Base-by-base conservation (phyloP, 2,797 vertebrate genomes). In the Eulemur coronatus region DNA sequence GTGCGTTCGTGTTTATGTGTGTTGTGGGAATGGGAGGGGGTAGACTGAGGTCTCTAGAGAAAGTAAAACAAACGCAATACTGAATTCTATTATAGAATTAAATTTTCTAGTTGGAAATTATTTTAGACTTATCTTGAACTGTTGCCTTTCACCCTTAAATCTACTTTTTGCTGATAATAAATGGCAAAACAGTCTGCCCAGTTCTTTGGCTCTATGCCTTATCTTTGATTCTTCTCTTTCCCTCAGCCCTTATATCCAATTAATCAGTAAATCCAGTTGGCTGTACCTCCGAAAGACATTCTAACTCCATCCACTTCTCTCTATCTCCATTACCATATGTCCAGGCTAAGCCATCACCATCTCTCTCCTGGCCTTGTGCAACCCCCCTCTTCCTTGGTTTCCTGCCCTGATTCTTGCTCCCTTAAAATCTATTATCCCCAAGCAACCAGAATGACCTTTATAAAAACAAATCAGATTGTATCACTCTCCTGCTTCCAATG, bases 21-120 rank as follows among this genome's bases (percentile, higher is more conserved):
- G 18, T 35, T 92, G n/a, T 61, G 28, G 35, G 92, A 67, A 24
- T 69, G 2, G 57, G 50, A 52, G 17, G 35, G 15, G 22, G 28
- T 38, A 80, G 87, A 78, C 28, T 41, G 33, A 86, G 24, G 20
- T 80, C 59, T 92, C 82, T 92, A 50, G 52, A 97, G 65, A 94
- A 85, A 86, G 15, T 50, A 80, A 95, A 96, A 86, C 22, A 96
- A 84, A 65, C n/a, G 48, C 24, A 70, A 11, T 41, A 88, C 43
- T 89, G 75, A 95, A 96, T 92, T 91, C 46, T 76, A 52, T 70
- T 59, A 65, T 5, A 75, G 75, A 87, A 94, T 50, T 92, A 33
- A 95, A 82, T 94, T 85, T 67, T 80, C 46, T 81, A 33, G 41
- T 75, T 95, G 48, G 41, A 76, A 94, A 96, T 96, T 72, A 63